Evolutionary conservation across 1,140 invertebrate genomes (phyloP).

Genomic region (Portunus trituberculatus): DNA sequence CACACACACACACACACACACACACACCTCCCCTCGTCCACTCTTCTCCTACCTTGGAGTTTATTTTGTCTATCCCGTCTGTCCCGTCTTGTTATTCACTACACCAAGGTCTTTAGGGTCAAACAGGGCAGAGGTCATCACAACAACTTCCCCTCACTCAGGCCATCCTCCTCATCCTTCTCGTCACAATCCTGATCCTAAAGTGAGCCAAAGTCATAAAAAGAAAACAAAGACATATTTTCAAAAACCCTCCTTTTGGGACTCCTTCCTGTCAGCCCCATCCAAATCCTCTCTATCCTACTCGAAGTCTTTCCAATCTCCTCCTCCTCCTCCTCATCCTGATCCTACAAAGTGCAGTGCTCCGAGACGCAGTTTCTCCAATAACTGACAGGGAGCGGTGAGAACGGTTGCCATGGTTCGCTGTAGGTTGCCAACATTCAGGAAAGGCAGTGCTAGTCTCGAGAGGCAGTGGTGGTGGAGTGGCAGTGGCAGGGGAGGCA

Average conservation of each 20-base stretch:
- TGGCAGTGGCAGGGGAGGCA: background rate
- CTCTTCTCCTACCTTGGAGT: no score
- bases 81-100: background rate
- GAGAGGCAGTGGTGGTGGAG: background rate
- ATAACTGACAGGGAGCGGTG: background rate
- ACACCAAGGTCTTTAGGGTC: background rate
- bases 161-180: background rate
- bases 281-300: no score
- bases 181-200: no score
- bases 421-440: background rate
- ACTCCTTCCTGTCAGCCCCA: no score
- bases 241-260: no score
- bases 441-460: background rate
- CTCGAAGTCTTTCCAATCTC: background rate
- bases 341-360: background rate
- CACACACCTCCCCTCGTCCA: background rate
- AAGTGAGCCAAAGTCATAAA: no score
- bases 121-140: background rate
- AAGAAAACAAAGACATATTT: no score
- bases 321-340: background rate
- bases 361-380: background rate
- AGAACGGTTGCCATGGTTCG: background rate
- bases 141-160: background rate
- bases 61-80: background rate
- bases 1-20: background rate